Conservation (phyloP, 2,797 vertebrate species). For the Enteromius unitaeniatus region DNA sequence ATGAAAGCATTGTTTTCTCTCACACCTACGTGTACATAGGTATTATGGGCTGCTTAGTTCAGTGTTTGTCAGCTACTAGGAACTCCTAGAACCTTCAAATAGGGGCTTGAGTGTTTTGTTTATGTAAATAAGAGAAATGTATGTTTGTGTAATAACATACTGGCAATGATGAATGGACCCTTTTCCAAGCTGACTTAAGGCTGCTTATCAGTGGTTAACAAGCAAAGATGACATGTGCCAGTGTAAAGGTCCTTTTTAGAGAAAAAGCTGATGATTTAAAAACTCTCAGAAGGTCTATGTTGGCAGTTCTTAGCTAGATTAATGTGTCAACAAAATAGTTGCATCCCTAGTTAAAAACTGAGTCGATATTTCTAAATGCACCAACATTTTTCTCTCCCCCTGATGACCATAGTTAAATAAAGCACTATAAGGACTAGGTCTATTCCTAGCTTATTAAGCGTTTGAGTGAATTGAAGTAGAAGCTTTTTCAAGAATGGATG, state of each 20-base stretch:
- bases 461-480: background rate
- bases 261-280: background rate
- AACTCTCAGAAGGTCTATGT: background rate
- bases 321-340: background rate
- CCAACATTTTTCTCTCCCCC: background rate
- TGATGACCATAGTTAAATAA: background rate
- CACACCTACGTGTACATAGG: conserved; percentile 22
- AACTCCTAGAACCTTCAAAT: background rate
- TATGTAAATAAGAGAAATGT: conserved; percentile 5
- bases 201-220: background rate
- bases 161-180: background rate
- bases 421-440: background rate
- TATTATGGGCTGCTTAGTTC: conserved; percentile 2
- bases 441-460: background rate
- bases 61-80: background rate
- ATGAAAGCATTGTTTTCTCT: background rate
- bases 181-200: background rate
- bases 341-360: background rate
- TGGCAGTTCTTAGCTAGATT: background rate
- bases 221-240: background rate
- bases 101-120: background rate
- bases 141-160: conserved; percentile 7
- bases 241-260: background rate
- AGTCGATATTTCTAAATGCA: background rate
- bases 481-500: background rate